A percentile compares a stretch with the other conserved stretches of the same genome.
phyloP scores from a whole-genome alignment of 92 coral and sea anemone genomes.

The Porites rus region DNA sequence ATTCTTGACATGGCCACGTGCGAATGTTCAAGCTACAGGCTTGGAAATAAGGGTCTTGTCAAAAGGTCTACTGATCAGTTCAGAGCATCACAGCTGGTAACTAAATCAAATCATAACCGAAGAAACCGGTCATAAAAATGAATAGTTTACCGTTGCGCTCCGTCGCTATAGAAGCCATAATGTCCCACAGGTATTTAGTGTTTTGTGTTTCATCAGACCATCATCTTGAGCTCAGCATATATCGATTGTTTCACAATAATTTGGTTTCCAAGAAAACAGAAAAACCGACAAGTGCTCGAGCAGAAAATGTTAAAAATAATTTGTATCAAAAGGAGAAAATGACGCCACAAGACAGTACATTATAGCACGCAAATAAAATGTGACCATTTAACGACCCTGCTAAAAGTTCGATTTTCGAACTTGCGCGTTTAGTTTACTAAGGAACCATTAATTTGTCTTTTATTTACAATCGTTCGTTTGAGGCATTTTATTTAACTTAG shows the following conservation, averaged over 20 bases:
- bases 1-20: slow-evolving; percentile 44
- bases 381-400: too few relatives aligned
- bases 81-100: slow-evolving; percentile 20
- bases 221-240: not conserved
- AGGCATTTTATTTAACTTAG: too few relatives aligned
- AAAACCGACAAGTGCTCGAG: not conserved
- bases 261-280: not conserved
- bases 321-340: too few relatives aligned
- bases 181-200: slow-evolving; percentile 40
- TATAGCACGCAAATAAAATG: too few relatives aligned
- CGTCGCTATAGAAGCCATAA: slow-evolving; percentile 12
- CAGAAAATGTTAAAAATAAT: too few relatives aligned
- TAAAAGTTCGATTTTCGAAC: too few relatives aligned
- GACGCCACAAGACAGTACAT: too few relatives aligned
- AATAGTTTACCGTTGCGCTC: slow-evolving; percentile 13
- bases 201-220: not conserved
- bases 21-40: not conserved
- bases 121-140: slow-evolving; percentile 9
- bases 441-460: too few relatives aligned
- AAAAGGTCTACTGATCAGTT: slow-evolving; percentile 8
- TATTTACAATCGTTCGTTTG: too few relatives aligned
- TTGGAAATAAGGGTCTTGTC: not conserved
- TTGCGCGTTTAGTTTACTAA: too few relatives aligned
- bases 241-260: not conserved
- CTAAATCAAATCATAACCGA: not conserved